Percentiles rank a stretch among this genome's conserved stretches.
These are phyloP conservation scores for Rhegmatorhina hoffmannsi DNA, from an alignment of 2,113 vertebrate genomes.

Conservation along the genomic window DNA sequence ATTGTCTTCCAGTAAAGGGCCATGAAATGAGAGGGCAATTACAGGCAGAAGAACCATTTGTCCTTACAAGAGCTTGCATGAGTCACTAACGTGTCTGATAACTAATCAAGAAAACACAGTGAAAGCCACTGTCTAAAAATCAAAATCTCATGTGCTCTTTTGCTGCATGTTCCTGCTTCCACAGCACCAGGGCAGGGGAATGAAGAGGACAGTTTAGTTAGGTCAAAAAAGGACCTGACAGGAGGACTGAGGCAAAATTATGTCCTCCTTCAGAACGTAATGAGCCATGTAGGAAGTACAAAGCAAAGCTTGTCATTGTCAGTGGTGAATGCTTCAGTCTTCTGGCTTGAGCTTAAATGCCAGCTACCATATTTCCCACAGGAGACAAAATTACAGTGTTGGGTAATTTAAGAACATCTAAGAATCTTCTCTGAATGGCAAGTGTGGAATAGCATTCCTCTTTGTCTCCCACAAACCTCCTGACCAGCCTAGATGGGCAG, in stretches of 20 bases:
- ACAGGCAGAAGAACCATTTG: not conserved
- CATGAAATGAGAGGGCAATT: not conserved
- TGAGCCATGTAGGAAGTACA: not conserved
- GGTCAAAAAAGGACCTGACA: not conserved
- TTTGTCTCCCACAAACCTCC: not conserved
- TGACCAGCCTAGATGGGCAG: fast-evolving
- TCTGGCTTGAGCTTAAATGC: not conserved
- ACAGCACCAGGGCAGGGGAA: not conserved
- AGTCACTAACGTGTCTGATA: not conserved
- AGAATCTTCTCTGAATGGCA: not conserved
- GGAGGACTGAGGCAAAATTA: not conserved
- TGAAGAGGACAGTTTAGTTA: not conserved
- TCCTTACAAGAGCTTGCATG: not conserved
- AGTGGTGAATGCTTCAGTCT: not conserved
- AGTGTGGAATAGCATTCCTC: not conserved
- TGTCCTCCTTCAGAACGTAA: not conserved
- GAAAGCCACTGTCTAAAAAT: not conserved
- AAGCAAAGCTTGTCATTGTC: not conserved
- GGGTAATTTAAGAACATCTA: not conserved
- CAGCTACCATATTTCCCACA: not conserved
- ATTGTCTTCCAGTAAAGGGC: not conserved
- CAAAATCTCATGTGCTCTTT: not conserved
- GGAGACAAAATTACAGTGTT: not conserved
- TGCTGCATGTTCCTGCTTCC: not conserved
- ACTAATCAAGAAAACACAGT: not conserved